phyloP scores from a whole-genome alignment of 2,113 vertebrate genomes.

The Bubalus kerabau region DNA sequence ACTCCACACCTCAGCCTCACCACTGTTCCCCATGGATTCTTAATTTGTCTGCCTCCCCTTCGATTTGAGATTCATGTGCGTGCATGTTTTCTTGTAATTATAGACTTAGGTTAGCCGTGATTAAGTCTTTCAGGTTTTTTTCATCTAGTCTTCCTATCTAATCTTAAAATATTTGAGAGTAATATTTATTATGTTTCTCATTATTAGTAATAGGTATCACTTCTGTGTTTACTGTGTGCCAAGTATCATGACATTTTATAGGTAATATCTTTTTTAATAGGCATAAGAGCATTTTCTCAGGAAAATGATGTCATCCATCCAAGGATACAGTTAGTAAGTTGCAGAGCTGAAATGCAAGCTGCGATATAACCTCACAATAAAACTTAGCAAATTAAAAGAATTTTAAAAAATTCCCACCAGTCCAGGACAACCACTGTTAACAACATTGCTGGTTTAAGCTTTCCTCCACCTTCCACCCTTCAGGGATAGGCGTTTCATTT shows the following conservation, averaged over 20 bases:
- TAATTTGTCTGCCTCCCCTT: neutral
- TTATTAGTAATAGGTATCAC: neutral
- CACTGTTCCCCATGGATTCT: fast-evolving
- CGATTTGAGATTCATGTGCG: neutral
- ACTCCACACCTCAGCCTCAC: neutral
- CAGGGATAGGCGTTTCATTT: neutral
- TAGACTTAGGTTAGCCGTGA: neutral
- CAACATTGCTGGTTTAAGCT: neutral
- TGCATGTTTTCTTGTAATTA: neutral
- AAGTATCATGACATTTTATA: neutral
- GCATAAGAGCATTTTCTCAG: neutral
- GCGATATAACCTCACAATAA: neutral
- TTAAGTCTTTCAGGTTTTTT: neutral
- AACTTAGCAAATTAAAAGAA: neutral
- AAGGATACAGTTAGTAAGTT: neutral
- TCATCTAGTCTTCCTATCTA: neutral
- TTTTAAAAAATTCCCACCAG: neutral
- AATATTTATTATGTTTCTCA: neutral
- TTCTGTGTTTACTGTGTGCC: neutral
- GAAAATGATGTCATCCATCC: neutral
- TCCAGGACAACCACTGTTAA: neutral
- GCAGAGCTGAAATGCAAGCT: neutral
- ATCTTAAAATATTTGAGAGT: neutral
- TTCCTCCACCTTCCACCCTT: fast-evolving
- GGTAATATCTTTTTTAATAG: neutral